Evolutionary conservation across 2,113 vertebrate species (phyloP), one percentile per base, ranked within the genome.

Genomic region (Paratilapia polleni): DNA sequence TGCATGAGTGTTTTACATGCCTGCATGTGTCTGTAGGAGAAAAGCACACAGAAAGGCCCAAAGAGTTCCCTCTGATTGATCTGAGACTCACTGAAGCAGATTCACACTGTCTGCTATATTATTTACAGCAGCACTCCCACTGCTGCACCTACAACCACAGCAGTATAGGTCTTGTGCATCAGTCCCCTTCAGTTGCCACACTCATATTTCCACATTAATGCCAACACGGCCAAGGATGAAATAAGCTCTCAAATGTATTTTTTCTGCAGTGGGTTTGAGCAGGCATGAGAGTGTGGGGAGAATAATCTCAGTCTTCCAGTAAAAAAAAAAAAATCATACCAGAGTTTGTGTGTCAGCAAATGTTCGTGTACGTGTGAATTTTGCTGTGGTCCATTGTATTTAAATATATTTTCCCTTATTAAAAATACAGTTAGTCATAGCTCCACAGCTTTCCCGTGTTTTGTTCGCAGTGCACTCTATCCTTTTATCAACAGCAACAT

Each of bases 131-230:
- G 38, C 47, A 57, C 64, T 77, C 64, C 36, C n/a, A 31, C 63
- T n/a, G 26, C 78, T 61, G 80, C 80, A 57, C 58, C 66, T 56
- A 77, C 58, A 82, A 73, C 66, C 31, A 73, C 43, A 52, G 24
- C 24, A 73, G 43, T 57, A 62, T 8, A 28, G 31, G 64, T 60
- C 82, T 57, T 31, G 38, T 41, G 75, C 49, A 75, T 86, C 70
- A 31, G 73, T 70, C 49, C 28, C 59, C 54, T 36, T 83, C 84
- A 83, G 77, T 56, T 41, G 82, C 76, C 63, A 80, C 66, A 47
- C 81, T 91, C 78, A 81, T 75, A 87, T 91, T 81, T 92, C 64
- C 83, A 77, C 89, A 78, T 83, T 82, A 82, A 85, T 74, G 78
- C 24, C 75, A 82, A 61, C 78, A 82, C 24, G 38, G 68, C 80